These are phyloP conservation scores for Erebia aethiops DNA, from an alignment of 2,888 invertebrate genomes.

Conservation along the genomic window DNA sequence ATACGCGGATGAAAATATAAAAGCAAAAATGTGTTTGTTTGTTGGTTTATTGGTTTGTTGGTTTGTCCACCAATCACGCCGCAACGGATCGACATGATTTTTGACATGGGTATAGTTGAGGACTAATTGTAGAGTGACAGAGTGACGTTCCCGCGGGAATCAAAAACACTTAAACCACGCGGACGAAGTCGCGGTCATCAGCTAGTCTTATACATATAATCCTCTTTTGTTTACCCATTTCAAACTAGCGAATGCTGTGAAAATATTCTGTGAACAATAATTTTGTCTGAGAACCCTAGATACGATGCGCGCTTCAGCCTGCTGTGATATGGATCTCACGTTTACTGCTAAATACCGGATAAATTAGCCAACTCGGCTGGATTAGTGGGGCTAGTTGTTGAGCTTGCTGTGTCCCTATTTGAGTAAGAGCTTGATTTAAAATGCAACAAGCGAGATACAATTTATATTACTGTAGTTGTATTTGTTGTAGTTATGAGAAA, in stretches of 20 bases:
- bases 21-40: no score
- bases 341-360: constrained; percentile 78
- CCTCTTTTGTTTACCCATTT: background rate
- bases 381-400: constrained; percentile 60
- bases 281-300: constrained; percentile 20
- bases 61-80: no score
- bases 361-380: constrained; percentile 76
- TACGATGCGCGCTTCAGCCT: constrained; percentile 63
- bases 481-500: background rate
- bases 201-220: background rate
- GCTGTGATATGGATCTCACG: constrained; percentile 76
- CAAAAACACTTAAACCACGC: no score
- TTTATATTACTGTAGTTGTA: constrained; percentile 6
- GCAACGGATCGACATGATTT: no score
- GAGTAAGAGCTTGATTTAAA: constrained; percentile 22
- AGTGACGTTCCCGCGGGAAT: no score
- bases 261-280: constrained; percentile 13
- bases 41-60: no score
- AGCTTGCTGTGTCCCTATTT: constrained; percentile 38
- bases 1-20: no score
- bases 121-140: no score
- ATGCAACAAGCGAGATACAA: background rate
- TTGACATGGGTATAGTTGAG: no score
- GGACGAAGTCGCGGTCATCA: no score
- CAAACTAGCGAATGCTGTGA: background rate